Evolutionary conservation across 2,113 vertebrate genomes (phyloP), one percentile per base, ranked within the genome.

Genomic region (Oreochromis niloticus): DNA sequence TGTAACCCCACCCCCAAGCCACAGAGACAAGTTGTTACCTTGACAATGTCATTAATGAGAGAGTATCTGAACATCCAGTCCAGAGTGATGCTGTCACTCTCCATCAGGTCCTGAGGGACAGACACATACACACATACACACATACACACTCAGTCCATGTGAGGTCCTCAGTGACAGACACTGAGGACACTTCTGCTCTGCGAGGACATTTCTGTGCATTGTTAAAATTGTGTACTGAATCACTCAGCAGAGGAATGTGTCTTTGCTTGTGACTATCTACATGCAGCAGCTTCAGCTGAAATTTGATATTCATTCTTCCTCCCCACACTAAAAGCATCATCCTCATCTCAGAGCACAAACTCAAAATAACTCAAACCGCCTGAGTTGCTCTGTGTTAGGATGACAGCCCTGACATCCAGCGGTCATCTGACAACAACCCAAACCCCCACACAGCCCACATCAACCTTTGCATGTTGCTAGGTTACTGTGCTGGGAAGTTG

Each of bases 41-140:
- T 99, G 75, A 99, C 97, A 0, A 99, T 98, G 94, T 99, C 98
- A 0, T 90, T 96, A 94, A 98, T 98, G 89, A 99, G 97, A 1
- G 98, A 99, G 81, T 98, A 99, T 88, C 97, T 97, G 93, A 99
- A 99, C 98, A 99, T 98, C 98, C 98, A 99, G 92, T 99, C 98
- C 95, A 99, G 87, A 0, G 97, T 98, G 94, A 99, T 99, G 93
- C 97, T 98, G 85, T 99, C 98, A 0, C 98, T 98, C 94, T 99
- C 98, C 96, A 99, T 95, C 84, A 99, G 97, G 88, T 99, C 98
- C 98, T 99, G 73, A 17, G 89, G n/a, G 3, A 82, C 1, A 81
- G 4, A 87, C 6, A 91, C 59, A 55, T 2, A 89, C 17, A 85
- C 6, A 91, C 59, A 55, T 2, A 89, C 17, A 85, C 6, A 90